Percentiles rank a stretch among this genome's conserved stretches.
These are phyloP conservation scores for Aelia acuminata DNA, from an alignment of 2,888 invertebrate species.

Conservation along the genomic window DNA sequence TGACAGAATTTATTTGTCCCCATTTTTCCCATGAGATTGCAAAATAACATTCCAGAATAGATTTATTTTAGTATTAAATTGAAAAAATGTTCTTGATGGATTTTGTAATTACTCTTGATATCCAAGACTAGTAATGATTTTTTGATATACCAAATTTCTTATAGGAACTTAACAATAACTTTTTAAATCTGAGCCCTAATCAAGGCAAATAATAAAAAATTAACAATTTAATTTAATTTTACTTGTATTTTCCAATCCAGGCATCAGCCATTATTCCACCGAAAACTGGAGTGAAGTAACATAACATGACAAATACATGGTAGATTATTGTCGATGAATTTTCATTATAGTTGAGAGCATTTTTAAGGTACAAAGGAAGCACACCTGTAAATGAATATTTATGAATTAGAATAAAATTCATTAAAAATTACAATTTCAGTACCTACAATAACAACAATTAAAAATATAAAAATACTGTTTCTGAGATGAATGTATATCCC, in stretches of 20 bases:
- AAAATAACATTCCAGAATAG: no score
- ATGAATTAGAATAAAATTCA: not conserved
- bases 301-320: constrained; percentile 90
- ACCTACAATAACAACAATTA: not conserved
- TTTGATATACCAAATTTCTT: no score
- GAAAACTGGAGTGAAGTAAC: constrained; percentile 89
- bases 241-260: constrained; percentile 89
- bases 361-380: constrained; percentile 87
- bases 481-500: not conserved
- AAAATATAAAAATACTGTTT: not conserved
- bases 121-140: no score
- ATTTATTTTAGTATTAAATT: no score
- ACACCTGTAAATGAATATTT: constrained; percentile 77
- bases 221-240: constrained; percentile 63
- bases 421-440: no score
- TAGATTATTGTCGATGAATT: constrained; percentile 87
- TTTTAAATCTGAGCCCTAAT: no score
- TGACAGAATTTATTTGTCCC: no score
- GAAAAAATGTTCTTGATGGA: no score
- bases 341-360: constrained; percentile 81
- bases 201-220: no score
- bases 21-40: no score
- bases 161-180: no score
- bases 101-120: no score
- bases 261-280: constrained; percentile 97